These are phyloP conservation scores for Psittacula echo DNA, from an alignment of 2,797 vertebrate genomes.

Conservation along the genomic window DNA sequence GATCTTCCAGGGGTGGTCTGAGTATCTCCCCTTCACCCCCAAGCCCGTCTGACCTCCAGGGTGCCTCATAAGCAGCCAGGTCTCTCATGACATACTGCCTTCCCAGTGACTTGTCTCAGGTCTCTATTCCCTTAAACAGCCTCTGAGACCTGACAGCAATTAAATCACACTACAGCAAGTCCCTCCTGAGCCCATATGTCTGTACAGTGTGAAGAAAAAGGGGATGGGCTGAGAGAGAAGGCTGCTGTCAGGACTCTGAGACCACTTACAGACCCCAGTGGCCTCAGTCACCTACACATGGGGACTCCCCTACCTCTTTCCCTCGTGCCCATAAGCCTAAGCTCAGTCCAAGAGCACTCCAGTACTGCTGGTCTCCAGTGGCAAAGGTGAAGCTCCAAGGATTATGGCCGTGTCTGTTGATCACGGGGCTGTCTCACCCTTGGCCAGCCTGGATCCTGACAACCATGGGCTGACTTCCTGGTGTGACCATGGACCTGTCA, in stretches of 20 bases:
- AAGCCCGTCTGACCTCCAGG: not conserved
- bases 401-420: not conserved
- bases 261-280: too few relatives aligned
- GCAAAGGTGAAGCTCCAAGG: fast-evolving
- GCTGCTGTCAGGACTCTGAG: not conserved
- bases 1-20: not conserved
- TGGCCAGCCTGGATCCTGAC: not conserved
- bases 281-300: too few relatives aligned
- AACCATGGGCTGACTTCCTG: not conserved
- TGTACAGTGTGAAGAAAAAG: not conserved
- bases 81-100: not conserved
- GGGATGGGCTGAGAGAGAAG: not conserved
- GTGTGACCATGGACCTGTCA: not conserved
- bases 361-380: not conserved
- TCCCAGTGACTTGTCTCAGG: not conserved
- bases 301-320: too few relatives aligned
- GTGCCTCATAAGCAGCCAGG: not conserved
- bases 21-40: not conserved
- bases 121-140: not conserved
- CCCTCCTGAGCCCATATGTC: not conserved
- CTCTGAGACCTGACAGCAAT: not conserved
- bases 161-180: not conserved
- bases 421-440: not conserved
- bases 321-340: not conserved
- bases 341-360: not conserved